A percentile compares a stretch with the other conserved stretches of the same genome.
Evolutionary conservation across 2,797 vertebrate species (phyloP).

Genomic region (Sebastes miniatus): DNA sequence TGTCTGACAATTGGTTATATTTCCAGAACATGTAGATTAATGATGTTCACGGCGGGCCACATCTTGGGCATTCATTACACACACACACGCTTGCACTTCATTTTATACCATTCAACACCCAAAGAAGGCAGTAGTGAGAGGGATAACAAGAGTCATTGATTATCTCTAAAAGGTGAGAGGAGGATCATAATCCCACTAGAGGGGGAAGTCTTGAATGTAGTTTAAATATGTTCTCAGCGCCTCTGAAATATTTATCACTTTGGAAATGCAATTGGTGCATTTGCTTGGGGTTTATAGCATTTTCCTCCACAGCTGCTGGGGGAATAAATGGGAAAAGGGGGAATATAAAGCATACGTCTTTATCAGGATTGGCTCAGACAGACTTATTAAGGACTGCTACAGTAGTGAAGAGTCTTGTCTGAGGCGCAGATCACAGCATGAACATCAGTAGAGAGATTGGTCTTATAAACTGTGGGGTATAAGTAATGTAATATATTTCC

Average conservation of each 20-base stretch:
- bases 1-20: constrained; percentile 86
- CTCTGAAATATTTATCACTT: constrained; percentile 85
- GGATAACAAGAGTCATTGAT: constrained; percentile 85
- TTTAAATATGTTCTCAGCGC: constrained; percentile 83
- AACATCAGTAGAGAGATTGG: constrained; percentile 67
- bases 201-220: constrained; percentile 70
- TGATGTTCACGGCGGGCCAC: constrained; percentile 74
- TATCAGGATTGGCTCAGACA: constrained; percentile 81
- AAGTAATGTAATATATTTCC: constrained; percentile 71
- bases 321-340: constrained; percentile 67
- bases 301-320: constrained; percentile 58
- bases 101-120: constrained; percentile 72
- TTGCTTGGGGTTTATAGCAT: constrained; percentile 78
- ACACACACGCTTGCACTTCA: constrained; percentile 49
- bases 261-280: constrained; percentile 79
- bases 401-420: constrained; percentile 72
- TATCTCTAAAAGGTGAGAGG: constrained; percentile 82
- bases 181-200: constrained; percentile 81
- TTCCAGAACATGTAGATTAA: constrained; percentile 89
- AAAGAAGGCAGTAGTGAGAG: constrained; percentile 61
- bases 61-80: constrained; percentile 79
- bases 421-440: constrained; percentile 61
- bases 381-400: constrained; percentile 78
- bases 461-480: constrained; percentile 65
- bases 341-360: constrained; percentile 71